A percentile compares a stretch with the other conserved stretches of the same genome.
Conservation (phyloP, 2,113 vertebrate species). For the Neolamprologus caudopunctatus region DNA sequence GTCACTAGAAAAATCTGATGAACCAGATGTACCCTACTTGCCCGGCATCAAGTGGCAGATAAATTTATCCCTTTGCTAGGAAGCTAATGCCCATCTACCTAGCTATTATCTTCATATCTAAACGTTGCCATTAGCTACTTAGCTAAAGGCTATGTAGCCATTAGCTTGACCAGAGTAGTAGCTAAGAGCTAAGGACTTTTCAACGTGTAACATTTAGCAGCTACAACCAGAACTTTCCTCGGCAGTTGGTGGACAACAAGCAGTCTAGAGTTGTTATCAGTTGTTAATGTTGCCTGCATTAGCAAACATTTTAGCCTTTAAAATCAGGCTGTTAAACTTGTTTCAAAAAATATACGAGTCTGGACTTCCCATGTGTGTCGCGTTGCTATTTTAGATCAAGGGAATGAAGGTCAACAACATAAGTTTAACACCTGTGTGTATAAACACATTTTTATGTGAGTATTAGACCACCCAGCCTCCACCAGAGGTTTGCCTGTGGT, state of each 20-base stretch:
- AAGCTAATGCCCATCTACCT: not conserved
- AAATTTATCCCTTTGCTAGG: not conserved
- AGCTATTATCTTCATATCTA: not conserved
- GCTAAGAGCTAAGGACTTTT: not conserved
- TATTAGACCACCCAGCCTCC: not conserved
- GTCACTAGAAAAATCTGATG: not conserved
- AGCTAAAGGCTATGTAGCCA: not conserved
- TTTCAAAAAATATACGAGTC: not conserved
- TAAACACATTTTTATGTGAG: not conserved
- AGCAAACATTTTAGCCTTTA: not conserved
- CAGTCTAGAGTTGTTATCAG: not conserved
- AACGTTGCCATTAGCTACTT: fast-evolving
- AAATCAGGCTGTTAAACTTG: not conserved
- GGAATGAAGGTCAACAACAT: not conserved
- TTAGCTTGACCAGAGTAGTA: not conserved
- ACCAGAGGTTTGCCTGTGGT: not conserved
- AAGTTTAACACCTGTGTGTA: not conserved
- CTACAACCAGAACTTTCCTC: not conserved
- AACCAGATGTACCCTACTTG: not conserved
- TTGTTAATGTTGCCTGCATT: not conserved
- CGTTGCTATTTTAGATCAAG: not conserved
- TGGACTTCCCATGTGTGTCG: not conserved
- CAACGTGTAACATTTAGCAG: not conserved
- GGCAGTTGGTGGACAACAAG: not conserved
- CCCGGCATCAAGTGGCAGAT: not conserved